Conservation (phyloP, 2,888 invertebrate genomes). For the Odontomyia ornata region DNA sequence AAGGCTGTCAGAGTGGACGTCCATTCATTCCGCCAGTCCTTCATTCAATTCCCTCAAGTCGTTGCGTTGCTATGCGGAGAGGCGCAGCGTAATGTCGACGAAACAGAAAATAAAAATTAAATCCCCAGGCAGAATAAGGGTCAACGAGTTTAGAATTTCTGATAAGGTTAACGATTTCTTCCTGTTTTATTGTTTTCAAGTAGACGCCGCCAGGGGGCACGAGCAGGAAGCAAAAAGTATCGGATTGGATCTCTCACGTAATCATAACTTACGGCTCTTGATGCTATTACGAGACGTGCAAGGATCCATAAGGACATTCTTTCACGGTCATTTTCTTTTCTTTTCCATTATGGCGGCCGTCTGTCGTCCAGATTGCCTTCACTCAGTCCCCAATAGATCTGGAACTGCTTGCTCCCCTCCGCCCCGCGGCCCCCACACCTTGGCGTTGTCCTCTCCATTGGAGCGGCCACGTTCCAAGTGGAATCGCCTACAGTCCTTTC, state of each 20-base stretch:
- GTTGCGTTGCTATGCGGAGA: conserved; percentile 22
- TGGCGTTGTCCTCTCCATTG: neutral
- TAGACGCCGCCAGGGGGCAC: neutral
- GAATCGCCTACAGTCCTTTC: neutral
- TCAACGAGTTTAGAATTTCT: conserved; percentile 46
- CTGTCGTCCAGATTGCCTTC: neutral
- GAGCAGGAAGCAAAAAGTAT: conserved; percentile 28
- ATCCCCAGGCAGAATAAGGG: conserved; percentile 38
- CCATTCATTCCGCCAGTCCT: neutral
- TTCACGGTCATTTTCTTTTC: conserved; percentile 41
- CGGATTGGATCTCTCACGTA: conserved; percentile 35
- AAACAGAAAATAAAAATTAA: conserved; percentile 44
- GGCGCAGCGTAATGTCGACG: conserved; percentile 8
- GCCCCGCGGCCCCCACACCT: neutral
- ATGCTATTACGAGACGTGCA: conserved; percentile 39
- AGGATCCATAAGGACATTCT: conserved; percentile 35
- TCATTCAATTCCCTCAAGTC: conserved; percentile 20
- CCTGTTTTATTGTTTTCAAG: conserved; percentile 40
- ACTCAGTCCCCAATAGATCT: neutral
- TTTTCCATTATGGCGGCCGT: conserved; percentile 20
- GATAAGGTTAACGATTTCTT: conserved; percentile 44
- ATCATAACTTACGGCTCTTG: conserved; percentile 42
- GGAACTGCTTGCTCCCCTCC: neutral
- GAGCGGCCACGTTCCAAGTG: neutral
- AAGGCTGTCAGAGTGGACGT: conserved; percentile 1